Conservation (phyloP, 2,113 vertebrate genomes). For the Condylura cristata region DNA sequence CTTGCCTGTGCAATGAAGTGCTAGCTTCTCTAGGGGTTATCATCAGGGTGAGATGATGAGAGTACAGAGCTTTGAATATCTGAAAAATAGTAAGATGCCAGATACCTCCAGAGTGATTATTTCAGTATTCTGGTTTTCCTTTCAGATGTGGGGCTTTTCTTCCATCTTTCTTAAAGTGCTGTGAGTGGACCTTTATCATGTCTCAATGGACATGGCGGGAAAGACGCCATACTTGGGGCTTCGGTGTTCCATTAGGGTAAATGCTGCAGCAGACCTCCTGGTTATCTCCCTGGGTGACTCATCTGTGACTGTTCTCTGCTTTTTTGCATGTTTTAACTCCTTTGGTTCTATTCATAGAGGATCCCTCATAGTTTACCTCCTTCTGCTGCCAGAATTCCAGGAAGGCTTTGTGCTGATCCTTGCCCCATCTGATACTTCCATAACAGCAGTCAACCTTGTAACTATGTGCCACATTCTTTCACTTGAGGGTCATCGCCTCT, state of each 20-base stretch:
- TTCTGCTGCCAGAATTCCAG: slow-evolving; percentile 78
- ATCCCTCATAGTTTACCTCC: neutral
- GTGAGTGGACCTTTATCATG: neutral
- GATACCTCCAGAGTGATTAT: neutral
- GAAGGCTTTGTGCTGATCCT: slow-evolving; percentile 55
- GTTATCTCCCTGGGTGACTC: neutral
- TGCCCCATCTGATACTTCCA: slow-evolving; percentile 53
- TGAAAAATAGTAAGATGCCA: neutral
- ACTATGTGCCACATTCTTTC: slow-evolving; percentile 76
- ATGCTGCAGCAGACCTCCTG: neutral
- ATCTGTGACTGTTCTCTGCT: neutral
- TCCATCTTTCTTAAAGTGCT: neutral
- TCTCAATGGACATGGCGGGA: neutral
- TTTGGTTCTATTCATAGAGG: neutral
- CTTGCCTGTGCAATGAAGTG: neutral
- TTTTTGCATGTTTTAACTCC: slow-evolving; percentile 3
- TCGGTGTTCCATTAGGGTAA: neutral
- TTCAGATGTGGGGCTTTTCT: neutral
- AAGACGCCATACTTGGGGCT: neutral
- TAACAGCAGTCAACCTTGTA: slow-evolving; percentile 63
- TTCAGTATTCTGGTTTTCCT: neutral
- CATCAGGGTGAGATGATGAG: neutral
- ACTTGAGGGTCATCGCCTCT: slow-evolving; percentile 73
- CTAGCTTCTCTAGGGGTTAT: neutral
- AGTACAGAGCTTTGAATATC: neutral